Base-by-base conservation (phyloP, 2,797 vertebrate genomes). In the Scolopax bukidnonensis region DNA sequence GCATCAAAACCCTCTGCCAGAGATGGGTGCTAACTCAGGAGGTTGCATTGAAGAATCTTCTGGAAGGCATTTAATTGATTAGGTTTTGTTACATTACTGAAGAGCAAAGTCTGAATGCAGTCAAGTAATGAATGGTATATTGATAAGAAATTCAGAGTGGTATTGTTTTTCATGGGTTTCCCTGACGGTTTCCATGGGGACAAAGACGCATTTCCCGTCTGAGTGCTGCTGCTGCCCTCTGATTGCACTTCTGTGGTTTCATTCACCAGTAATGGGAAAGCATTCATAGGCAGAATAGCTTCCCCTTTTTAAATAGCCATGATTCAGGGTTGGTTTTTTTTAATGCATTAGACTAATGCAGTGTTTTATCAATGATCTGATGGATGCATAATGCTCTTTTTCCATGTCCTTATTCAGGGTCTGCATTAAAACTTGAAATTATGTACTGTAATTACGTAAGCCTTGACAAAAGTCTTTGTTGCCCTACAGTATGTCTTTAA, bases 101-200 rank as follows among this genome's bases (percentile, higher is more conserved):
- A 93, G 94, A 95, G 85, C 86, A 71, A 93, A 95, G 96, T 93
- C 95, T 97, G 67, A 95, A 92, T 92, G 95, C 95, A 86, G 96
- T 95, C 77, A 64, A 91, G 93, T 90, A 91, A 91, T 97, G 93
- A 97, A 89, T 96, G 94, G 95, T 94, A 95, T 95, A 93, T 97
- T 93, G 96, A 95, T 93, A 96, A 97, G 97, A 97, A 96, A 97
- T 91, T 89, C 96, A 96, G 96, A 97, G 93, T 89, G 77, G 91
- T 94, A 94, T 96, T 92, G 94, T 97, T 96, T 97, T 92, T 95
- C 95, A 93, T 90, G 95, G 97, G 97, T 94, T 97, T 98, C 97
- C 98, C 98, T 89, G 93, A 94, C 88, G 88, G 98, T 98, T 97
- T 97, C 98, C 95, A 97, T 97, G 97, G 97, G 74, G 93, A 98